These are phyloP conservation scores for Maconellicoccus hirsutus DNA, from an alignment of 1,140 invertebrate genomes.

Conservation along the genomic window DNA sequence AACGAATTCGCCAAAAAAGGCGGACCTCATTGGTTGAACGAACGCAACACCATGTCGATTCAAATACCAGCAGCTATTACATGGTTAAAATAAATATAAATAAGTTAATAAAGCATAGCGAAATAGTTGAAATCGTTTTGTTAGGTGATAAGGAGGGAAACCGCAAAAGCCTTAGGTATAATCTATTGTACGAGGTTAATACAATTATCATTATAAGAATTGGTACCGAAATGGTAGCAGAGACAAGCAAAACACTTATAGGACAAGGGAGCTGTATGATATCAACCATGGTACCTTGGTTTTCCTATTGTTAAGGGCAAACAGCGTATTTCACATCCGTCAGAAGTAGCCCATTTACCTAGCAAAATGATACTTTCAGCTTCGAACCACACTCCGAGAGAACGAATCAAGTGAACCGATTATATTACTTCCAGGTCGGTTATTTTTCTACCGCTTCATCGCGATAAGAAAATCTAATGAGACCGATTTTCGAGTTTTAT, in stretches of 20 bases:
- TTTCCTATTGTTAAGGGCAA: background rate
- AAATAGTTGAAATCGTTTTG: background rate
- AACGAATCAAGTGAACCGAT: background rate
- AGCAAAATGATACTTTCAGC: background rate
- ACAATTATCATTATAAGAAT: background rate
- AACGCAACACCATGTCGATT: no score
- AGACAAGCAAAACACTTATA: background rate
- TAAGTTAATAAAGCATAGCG: background rate
- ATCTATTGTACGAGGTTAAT: background rate
- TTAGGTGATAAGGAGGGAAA: background rate
- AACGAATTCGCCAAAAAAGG: no score
- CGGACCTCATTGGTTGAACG: no score
- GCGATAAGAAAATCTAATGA: conserved; percentile 17
- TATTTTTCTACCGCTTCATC: conserved; percentile 9
- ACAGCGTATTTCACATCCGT: background rate
- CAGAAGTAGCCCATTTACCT: background rate
- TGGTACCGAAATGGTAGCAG: background rate
- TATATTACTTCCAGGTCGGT: conserved; percentile 14
- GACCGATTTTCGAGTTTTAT: conserved; percentile 10
- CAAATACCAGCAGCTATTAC: background rate
- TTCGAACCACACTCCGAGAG: background rate
- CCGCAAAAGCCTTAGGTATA: background rate
- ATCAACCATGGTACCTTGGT: background rate
- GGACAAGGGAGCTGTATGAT: background rate
- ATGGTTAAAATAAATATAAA: conserved; percentile 14